Evolutionary conservation across 2,113 vertebrate genomes (phyloP).

Genomic region (Trichomycterus rosablanca): DNA sequence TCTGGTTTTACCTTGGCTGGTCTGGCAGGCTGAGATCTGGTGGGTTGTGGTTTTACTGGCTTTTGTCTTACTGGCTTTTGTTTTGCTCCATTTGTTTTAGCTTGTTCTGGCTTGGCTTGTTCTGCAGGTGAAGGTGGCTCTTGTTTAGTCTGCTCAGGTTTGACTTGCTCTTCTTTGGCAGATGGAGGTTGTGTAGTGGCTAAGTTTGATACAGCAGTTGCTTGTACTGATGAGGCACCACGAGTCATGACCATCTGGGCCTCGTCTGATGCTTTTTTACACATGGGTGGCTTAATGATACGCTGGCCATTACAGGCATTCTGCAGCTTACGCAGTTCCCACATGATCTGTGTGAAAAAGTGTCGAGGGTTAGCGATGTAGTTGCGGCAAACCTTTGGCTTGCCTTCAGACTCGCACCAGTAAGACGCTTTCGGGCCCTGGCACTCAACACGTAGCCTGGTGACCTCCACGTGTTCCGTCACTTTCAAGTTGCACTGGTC

Average conservation of each 20-base stretch:
- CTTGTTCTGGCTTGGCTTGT: not conserved
- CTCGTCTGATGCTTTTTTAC: conserved; percentile 64
- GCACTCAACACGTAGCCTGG: conserved; percentile 67
- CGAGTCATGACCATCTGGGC: conserved; percentile 64
- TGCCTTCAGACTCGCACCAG: conserved; percentile 76
- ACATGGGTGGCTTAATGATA: conserved; percentile 70
- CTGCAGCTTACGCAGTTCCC: conserved; percentile 61
- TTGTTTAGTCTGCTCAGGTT: conserved; percentile 9
- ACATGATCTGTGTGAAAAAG: conserved; percentile 74
- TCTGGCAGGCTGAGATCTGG: conserved; percentile 7
- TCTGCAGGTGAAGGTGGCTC: conserved; percentile 1
- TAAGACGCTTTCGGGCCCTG: conserved; percentile 55
- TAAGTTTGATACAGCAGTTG: conserved; percentile 16
- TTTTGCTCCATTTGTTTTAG: not conserved
- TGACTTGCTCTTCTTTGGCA: conserved; percentile 1
- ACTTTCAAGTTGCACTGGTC: conserved; percentile 67
- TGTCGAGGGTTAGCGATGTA: conserved; percentile 72
- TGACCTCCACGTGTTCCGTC: conserved; percentile 60
- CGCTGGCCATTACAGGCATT: conserved; percentile 64
- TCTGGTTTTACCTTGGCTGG: conserved; percentile 20
- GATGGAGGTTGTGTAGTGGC: not conserved
- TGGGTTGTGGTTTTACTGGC: conserved; percentile 6
- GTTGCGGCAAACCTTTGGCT: conserved; percentile 63
- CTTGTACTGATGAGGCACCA: conserved; percentile 12
- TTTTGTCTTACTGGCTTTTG: conserved; percentile 9